Evolutionary conservation across 2,797 vertebrate species (phyloP).

Genomic region (Hylomyscus alleni): DNA sequence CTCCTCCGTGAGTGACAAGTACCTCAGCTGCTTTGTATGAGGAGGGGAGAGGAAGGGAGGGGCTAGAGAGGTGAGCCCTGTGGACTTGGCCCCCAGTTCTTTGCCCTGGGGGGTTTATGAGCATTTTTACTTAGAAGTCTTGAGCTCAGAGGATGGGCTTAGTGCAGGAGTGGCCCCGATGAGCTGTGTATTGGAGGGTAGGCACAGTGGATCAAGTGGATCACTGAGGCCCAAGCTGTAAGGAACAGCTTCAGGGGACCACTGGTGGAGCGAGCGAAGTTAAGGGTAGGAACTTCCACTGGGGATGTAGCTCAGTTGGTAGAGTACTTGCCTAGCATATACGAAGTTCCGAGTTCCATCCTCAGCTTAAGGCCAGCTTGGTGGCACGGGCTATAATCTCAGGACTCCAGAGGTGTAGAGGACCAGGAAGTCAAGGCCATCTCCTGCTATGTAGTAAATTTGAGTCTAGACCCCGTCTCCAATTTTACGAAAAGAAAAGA

Average conservation of each 20-base stretch:
- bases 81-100: fast-evolving
- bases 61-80: neutral
- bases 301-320: neutral
- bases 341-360: neutral
- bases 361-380: neutral
- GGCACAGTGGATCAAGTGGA: neutral
- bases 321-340: neutral
- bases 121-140: neutral
- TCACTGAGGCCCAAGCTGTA: neutral
- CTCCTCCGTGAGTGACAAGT: constrained; percentile 95
- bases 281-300: neutral
- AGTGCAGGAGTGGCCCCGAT: fast-evolving
- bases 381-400: neutral
- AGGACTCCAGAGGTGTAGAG: neutral
- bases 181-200: neutral
- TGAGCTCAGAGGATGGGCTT: neutral
- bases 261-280: neutral
- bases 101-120: neutral
- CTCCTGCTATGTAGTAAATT: neutral
- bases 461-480: neutral
- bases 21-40: neutral
- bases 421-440: neutral
- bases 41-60: neutral
- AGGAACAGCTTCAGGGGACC: neutral
- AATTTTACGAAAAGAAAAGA: neutral